phyloP scores from a whole-genome alignment of 2,797 vertebrate genomes.

The Galaxias olidus region DNA sequence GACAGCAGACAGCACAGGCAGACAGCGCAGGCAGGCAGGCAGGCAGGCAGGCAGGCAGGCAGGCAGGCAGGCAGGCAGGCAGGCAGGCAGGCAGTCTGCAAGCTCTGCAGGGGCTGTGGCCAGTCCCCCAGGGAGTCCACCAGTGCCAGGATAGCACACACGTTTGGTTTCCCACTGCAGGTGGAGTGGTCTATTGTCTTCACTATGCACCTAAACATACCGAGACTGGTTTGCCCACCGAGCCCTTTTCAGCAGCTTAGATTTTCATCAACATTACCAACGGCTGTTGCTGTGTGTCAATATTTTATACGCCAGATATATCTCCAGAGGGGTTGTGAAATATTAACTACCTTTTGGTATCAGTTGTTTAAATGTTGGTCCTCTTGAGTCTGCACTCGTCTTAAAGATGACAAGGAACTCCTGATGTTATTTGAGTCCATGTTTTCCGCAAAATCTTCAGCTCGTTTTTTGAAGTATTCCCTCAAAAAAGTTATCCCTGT shows the following conservation, averaged over 20 bases:
- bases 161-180: background rate
- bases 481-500: no score
- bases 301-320: conserved; percentile 72
- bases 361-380: conserved; percentile 40
- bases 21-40: no score
- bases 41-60: background rate
- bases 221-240: background rate
- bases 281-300: conserved; percentile 67
- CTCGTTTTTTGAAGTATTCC: background rate
- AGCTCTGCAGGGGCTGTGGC: background rate
- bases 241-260: conserved; percentile 33
- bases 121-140: background rate
- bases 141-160: background rate
- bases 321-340: conserved; percentile 67
- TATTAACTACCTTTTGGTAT: conserved; percentile 68
- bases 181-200: background rate
- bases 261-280: conserved; percentile 61
- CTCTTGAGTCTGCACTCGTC: conserved; percentile 24
- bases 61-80: no score
- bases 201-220: no score
- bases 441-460: conserved; percentile 11
- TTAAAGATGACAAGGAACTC: background rate
- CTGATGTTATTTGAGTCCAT: conserved; percentile 7
- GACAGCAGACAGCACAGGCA: no score
- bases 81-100: background rate